A percentile compares a stretch with the other conserved stretches of the same genome.
These are phyloP conservation scores for Poecile atricapillus DNA, from an alignment of 2,113 vertebrate genomes.

Conservation along the genomic window DNA sequence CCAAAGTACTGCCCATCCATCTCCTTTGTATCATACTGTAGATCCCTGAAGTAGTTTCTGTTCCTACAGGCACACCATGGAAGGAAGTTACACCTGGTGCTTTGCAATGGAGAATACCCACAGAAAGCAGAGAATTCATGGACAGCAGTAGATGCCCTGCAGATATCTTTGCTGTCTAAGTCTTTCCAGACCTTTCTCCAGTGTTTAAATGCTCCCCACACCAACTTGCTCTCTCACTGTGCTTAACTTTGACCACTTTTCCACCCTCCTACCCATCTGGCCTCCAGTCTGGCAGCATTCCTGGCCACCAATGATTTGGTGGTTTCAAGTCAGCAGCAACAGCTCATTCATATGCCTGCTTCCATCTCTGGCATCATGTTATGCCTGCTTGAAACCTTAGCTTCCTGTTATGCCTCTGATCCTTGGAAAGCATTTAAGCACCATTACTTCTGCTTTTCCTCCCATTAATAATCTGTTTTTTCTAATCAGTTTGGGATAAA, in stretches of 20 bases:
- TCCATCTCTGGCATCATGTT: background rate
- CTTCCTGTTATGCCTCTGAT: background rate
- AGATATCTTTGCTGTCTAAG: background rate
- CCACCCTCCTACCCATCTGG: rapidly evolving
- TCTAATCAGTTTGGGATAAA: background rate
- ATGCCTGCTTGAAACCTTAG: background rate
- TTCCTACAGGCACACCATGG: background rate
- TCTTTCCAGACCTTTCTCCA: background rate
- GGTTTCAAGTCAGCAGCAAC: background rate
- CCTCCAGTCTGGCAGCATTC: background rate
- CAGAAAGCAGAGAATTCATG: background rate
- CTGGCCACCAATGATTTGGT: background rate
- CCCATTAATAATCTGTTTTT: background rate
- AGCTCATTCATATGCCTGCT: background rate
- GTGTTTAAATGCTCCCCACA: background rate
- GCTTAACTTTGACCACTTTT: background rate
- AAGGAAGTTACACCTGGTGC: background rate
- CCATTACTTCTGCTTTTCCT: background rate
- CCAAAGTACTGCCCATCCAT: background rate
- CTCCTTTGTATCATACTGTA: background rate
- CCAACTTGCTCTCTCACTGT: background rate
- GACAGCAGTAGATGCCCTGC: background rate
- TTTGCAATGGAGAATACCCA: background rate
- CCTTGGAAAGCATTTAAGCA: background rate
- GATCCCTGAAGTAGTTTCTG: background rate